Evolutionary conservation across 2,797 vertebrate genomes (phyloP).

Genomic region (Crenichthys baileyi): DNA sequence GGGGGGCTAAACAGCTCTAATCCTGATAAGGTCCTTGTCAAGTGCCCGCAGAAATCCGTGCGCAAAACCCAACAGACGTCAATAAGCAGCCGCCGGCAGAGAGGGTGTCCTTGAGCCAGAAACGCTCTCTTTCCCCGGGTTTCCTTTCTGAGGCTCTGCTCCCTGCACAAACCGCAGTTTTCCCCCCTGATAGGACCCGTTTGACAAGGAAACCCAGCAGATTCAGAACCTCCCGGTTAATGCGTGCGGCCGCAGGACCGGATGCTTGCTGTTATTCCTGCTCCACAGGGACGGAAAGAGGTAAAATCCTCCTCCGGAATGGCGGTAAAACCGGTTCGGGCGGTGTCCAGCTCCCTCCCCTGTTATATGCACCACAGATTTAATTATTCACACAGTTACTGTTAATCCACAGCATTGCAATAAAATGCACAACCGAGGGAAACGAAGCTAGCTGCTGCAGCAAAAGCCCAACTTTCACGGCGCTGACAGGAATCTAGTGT

Average conservation of each 20-base stretch:
- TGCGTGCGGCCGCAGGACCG: slow-evolving; percentile 5
- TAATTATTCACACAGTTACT: not conserved
- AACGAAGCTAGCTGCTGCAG: not conserved
- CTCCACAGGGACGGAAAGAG: not conserved
- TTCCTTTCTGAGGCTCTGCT: not conserved
- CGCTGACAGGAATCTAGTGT: not conserved
- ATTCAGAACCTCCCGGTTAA: slow-evolving; percentile 23
- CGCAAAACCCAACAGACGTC: not conserved
- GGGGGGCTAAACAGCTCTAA: slow-evolving; percentile 8
- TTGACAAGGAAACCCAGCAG: not conserved
- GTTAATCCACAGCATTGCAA: slow-evolving; percentile 19
- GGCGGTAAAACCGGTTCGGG: slow-evolving; percentile 37
- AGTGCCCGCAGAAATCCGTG: slow-evolving; percentile 5
- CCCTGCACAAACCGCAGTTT: slow-evolving; percentile 6
- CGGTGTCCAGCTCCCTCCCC: slow-evolving; percentile 48
- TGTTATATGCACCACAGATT: slow-evolving; percentile 2
- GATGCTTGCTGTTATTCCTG: not conserved
- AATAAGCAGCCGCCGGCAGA: slow-evolving; percentile 8
- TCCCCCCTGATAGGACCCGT: not conserved
- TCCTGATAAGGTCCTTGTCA: slow-evolving; percentile 8
- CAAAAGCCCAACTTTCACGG: slow-evolving; percentile 1
- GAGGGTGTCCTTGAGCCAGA: slow-evolving; percentile 36
- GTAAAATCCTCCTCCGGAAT: slow-evolving; percentile 8
- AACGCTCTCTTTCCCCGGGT: slow-evolving; percentile 1
- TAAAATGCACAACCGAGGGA: not conserved